These are phyloP conservation scores for Drosophila hawaiiensis DNA, from an alignment of 2,888 invertebrate species.

Conservation along the genomic window DNA sequence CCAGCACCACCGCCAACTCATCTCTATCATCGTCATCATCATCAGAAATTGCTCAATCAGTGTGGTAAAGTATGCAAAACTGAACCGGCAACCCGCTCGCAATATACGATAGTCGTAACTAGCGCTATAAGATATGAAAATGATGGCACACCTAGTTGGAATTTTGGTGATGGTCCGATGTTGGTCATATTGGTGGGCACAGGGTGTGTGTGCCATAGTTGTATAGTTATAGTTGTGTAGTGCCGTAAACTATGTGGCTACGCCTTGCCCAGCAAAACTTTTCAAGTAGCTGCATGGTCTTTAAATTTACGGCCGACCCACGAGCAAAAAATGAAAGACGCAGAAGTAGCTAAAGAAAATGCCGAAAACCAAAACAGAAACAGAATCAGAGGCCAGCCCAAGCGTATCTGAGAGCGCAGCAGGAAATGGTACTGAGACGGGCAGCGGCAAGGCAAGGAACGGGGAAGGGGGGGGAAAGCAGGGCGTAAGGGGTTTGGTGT, in stretches of 20 bases:
- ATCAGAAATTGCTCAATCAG: constrained; percentile 69
- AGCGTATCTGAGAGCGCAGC: constrained; percentile 61
- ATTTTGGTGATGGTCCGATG: constrained; percentile 12
- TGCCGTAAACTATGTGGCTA: constrained; percentile 70
- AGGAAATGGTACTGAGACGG: constrained; percentile 52
- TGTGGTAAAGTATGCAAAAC: constrained; percentile 58
- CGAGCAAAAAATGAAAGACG: constrained; percentile 37
- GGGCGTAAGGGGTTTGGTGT: constrained; percentile 4
- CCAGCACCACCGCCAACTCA: not conserved
- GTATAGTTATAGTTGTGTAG: not conserved
- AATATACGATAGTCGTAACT: constrained; percentile 37
- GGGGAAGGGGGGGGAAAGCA: not conserved
- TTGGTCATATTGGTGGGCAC: constrained; percentile 21
- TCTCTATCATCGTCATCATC: constrained; percentile 34
- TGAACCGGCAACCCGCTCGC: constrained; percentile 21
- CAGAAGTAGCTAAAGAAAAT: constrained; percentile 19
- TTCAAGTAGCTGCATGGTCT: constrained; percentile 73
- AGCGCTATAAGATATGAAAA: constrained; percentile 69
- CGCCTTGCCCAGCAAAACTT: constrained; percentile 66
- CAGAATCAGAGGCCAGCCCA: constrained; percentile 61
- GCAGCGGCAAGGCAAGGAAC: constrained; percentile 2
- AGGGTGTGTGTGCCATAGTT: not conserved
- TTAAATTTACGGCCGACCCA: constrained; percentile 63
- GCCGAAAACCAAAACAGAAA: constrained; percentile 43
- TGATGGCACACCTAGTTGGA: constrained; percentile 60